Evolutionary conservation across 37 sponge, comb jelly and placozoan species (phyloP), one percentile per base, ranked within the genome.

Genomic region (Chondrilla cf. caribensis): DNA sequence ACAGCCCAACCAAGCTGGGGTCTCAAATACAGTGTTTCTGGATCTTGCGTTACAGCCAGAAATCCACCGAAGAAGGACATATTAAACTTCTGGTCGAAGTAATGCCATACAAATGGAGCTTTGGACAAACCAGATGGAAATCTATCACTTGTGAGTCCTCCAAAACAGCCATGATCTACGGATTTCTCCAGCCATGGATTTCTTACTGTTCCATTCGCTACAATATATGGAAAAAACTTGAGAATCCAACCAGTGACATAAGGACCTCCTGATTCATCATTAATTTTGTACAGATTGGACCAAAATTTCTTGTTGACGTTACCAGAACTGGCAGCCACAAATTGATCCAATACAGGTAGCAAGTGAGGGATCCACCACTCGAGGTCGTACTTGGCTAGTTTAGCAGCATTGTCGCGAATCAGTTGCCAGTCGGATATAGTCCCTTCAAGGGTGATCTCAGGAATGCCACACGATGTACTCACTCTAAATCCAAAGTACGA

Each of bases 1-100:
- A 84, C 84, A n/a, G 84, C 89, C 89, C 89, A 88, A 0, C 89
- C 89, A 42, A 88, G 79, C 47, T 88, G 84, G 42, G 89, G 84
- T 22, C 84, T 84, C 3, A 88, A 25, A 19, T 80, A 80, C 44
- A 84, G 25, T 38, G 76, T 80, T 17, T 22, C 37, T 3, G 72
- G 77, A 39, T 88, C 75, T 38, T 88, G 89, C 7, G 36, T 79
- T 18, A 83, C 54, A 1, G 73, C 76, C 89, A 88, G 79, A 67
- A 88, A 88, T 14, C 89, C 89, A 80, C 84, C 84, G 80, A 57
- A 70, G 40, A 88, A 88, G 22, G 80, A 31, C 89, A 88, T 88
- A 0, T 57, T 58, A 35, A 39, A 70, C 29, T 47, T 42, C 19
- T 4, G n/a, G 0, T 26, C 58, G 5, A 32, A n/a, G 37, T 83